These are phyloP conservation scores for Hippasteria phrygiana DNA, from an alignment of 53 echinoderm and acorn worm genomes.

Conservation along the genomic window DNA sequence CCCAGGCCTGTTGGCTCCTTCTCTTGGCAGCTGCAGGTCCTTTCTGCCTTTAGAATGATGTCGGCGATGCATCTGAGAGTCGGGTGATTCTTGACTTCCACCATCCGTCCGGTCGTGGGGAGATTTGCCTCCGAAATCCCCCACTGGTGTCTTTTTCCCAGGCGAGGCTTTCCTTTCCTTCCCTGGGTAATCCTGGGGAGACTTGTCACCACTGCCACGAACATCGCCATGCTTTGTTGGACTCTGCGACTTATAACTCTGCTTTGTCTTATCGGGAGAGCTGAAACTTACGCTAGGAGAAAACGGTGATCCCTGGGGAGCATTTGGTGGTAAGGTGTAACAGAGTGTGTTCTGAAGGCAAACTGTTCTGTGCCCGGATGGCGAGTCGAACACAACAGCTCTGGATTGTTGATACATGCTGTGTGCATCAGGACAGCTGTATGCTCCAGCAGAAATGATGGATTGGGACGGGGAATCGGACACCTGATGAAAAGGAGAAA, in stretches of 20 bases:
- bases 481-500: not conserved
- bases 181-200: not conserved
- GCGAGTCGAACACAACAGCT: constrained; percentile 53
- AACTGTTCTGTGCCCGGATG: constrained; percentile 58
- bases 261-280: not conserved
- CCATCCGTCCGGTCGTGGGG: not conserved
- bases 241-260: not conserved
- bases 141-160: not conserved
- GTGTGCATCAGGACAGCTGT: constrained; percentile 1
- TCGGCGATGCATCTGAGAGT: constrained; percentile 27
- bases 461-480: not conserved
- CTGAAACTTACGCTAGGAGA: not conserved
- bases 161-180: not conserved
- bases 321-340: constrained; percentile 25
- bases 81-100: constrained; percentile 8
- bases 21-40: constrained; percentile 41
- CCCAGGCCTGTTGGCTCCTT: constrained; percentile 1
- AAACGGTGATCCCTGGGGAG: not conserved
- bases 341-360: constrained; percentile 39
- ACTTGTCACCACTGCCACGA: not conserved
- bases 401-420: constrained; percentile 36
- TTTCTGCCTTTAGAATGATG: constrained; percentile 26
- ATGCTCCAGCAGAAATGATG: not conserved
- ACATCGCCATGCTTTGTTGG: not conserved
- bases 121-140: not conserved